These are phyloP conservation scores for Microcebus jonahi DNA, from an alignment of 2,113 vertebrate species.

Conservation along the genomic window DNA sequence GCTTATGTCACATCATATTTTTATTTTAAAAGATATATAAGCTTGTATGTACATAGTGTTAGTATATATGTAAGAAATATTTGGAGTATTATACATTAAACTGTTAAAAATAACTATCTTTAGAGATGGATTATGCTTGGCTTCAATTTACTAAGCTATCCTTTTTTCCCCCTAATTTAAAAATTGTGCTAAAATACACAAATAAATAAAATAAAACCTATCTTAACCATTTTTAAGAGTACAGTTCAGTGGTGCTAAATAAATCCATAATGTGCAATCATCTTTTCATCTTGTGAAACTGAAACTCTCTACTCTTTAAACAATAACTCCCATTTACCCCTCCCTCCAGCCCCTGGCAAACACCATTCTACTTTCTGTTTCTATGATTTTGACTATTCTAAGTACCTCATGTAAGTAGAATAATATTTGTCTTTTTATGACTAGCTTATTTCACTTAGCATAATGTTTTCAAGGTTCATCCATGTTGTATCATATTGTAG, in stretches of 20 bases:
- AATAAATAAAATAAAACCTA: neutral
- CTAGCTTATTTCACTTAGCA: neutral
- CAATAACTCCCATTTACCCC: neutral
- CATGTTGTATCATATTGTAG: neutral
- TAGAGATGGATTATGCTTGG: neutral
- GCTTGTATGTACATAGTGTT: neutral
- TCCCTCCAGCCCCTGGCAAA: neutral
- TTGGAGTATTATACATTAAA: neutral
- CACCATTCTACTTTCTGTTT: neutral
- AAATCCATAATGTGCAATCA: neutral
- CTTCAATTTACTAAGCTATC: conserved; percentile 12
- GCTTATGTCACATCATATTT: neutral
- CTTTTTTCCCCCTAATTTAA: neutral
- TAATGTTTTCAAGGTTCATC: neutral
- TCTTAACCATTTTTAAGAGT: neutral
- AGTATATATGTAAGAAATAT: neutral
- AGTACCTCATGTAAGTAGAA: neutral
- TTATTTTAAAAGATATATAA: conserved; percentile 37
- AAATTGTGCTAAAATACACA: neutral
- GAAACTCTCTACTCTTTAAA: neutral
- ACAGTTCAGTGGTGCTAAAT: neutral
- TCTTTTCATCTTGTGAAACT: neutral
- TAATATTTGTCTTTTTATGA: neutral
- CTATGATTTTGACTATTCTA: neutral
- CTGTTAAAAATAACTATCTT: conserved; percentile 33